These are phyloP conservation scores for Merluccius polli DNA, from an alignment of 2,797 vertebrate genomes.

Conservation along the genomic window DNA sequence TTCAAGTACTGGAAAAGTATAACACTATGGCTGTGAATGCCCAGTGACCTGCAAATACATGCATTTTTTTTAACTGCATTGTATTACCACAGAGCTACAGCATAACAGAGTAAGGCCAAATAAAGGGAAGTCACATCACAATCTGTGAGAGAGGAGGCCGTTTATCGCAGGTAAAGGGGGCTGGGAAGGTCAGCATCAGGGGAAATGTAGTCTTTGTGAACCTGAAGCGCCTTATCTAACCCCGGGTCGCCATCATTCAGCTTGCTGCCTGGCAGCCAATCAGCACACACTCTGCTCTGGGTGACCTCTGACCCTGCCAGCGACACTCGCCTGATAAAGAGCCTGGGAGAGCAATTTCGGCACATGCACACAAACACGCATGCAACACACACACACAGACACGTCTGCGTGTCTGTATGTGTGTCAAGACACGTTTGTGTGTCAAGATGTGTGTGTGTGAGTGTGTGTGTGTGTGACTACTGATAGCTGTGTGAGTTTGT, in stretches of 20 bases:
- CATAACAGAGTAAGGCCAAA: conserved; percentile 12
- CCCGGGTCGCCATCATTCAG: conserved; percentile 57
- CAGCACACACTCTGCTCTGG: conserved; percentile 42
- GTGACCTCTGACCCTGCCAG: conserved; percentile 44
- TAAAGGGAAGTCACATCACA: conserved; percentile 40
- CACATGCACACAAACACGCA: background rate
- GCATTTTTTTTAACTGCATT: background rate
- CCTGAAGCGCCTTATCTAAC: conserved; percentile 48
- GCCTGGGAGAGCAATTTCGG: background rate
- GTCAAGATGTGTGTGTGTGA: too few species aligned
- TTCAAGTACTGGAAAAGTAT: background rate
- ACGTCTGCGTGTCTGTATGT: background rate
- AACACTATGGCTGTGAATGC: background rate
- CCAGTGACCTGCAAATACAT: too few species aligned
- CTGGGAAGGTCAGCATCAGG: conserved; percentile 56
- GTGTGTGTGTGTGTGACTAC: too few species aligned
- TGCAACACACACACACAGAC: conserved; percentile 9
- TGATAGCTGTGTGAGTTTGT: background rate
- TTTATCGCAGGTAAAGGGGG: conserved; percentile 47
- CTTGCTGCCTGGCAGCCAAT: conserved; percentile 47
- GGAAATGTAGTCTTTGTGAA: conserved; percentile 65
- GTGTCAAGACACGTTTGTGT: too few species aligned
- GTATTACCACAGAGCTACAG: background rate
- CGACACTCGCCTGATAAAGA: conserved; percentile 42
- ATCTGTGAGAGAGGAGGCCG: conserved; percentile 29